Base-by-base conservation (phyloP, 2,113 vertebrate species). In the Ceyx cyanopectus region DNA sequence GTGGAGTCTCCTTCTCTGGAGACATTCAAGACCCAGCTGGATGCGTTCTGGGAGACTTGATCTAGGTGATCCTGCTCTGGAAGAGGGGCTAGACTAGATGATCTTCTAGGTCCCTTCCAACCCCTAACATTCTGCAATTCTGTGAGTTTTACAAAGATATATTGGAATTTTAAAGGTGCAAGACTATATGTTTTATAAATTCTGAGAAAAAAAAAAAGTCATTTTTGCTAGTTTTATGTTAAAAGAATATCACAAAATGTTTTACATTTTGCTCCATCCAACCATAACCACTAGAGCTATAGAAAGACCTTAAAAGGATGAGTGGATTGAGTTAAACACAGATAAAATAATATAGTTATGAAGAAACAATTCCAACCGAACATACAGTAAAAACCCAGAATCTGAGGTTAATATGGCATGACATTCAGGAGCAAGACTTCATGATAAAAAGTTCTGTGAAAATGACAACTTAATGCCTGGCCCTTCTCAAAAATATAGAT, bases 401-500 rank as follows among this genome's bases (percentile, higher is more conserved):
- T 56, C n/a, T 63, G 8, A 40, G 53, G 10, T 79, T 56, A 72
- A n/a, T 27, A n/a, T 14, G 19, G 32, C 8, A 29, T 29, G 32
- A 41, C 6, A 72, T 30, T 51, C 30, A 75, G 26, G 1, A 79
- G 22, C 20, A 51, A 27, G 50, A 69, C 37, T 12, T 72, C 58
- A 53, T 1, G 17, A 67, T 24, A 54, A 79, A 63, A 24, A 70
- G 18, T 57, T n/a, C 15, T 40, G 10, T 81, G 48, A 72, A 87
- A 95, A 72, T 9, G 18, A 30, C 14, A 70, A 19, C 32, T 76
- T 48, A 92, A 80, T 45, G 29, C 22, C 5, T 16, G 10, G 10
- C 9, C 70, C 6, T n/a, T 78, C 34, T 91, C 50, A 87, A 72
- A 91, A 91, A 87, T 21, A 34, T 11, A 72, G 9, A 91, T 79